These are phyloP conservation scores for Neosilurus mollespiculum DNA, from an alignment of 2,797 vertebrate genomes.

Conservation along the genomic window DNA sequence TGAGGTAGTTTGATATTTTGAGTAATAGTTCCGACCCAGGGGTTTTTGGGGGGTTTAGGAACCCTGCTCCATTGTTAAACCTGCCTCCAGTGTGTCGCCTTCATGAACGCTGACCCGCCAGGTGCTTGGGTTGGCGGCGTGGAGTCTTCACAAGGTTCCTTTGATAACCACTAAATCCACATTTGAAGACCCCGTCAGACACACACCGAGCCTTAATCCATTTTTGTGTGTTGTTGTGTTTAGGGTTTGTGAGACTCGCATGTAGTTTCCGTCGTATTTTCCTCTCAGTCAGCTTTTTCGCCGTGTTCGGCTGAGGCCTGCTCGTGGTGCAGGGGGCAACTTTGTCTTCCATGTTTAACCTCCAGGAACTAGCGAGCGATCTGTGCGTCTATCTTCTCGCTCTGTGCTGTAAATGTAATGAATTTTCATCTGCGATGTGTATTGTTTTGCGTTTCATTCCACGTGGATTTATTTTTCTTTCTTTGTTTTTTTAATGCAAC, in stretches of 20 bases:
- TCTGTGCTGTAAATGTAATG: background rate
- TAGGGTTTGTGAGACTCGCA: background rate
- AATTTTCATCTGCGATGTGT: background rate
- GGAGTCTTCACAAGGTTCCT: constrained; percentile 62
- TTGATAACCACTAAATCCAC: constrained; percentile 3
- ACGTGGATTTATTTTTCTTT: no score
- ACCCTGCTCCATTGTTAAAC: constrained; percentile 22
- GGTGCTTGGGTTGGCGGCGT: constrained; percentile 74
- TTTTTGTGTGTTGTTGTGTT: background rate
- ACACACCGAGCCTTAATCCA: no score
- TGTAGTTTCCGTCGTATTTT: background rate
- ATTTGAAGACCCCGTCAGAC: background rate
- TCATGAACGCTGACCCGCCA: constrained; percentile 67
- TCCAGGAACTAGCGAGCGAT: constrained; percentile 30
- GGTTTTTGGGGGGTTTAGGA: background rate
- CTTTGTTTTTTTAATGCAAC: no score
- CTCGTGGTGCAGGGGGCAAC: constrained; percentile 44
- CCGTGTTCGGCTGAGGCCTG: constrained; percentile 42
- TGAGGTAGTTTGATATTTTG: background rate
- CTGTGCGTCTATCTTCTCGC: background rate
- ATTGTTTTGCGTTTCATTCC: no score
- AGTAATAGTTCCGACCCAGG: background rate
- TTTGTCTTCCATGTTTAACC: constrained; percentile 55
- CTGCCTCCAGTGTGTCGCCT: constrained; percentile 50
- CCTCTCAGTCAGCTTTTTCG: background rate